Percentiles rank a stretch among this genome's conserved stretches.
These are phyloP conservation scores for Euplagia quadripunctaria DNA, from an alignment of 2,888 invertebrate species.

Conservation along the genomic window DNA sequence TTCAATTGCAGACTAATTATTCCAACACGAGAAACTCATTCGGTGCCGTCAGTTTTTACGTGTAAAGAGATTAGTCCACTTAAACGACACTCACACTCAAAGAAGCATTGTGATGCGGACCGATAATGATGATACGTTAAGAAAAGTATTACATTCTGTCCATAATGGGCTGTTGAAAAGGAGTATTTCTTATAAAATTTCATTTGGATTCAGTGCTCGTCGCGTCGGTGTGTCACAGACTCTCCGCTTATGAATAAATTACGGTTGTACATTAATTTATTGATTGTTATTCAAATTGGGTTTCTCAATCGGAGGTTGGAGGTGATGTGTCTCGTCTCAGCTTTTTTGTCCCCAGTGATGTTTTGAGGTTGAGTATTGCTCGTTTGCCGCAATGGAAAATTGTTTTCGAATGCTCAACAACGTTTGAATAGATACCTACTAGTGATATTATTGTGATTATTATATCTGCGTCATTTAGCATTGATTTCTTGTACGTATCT, in stretches of 20 bases:
- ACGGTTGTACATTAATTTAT: conserved; percentile 85
- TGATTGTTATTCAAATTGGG: conserved; percentile 87
- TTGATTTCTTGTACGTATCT: conserved; percentile 66
- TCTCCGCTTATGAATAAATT: conserved; percentile 84
- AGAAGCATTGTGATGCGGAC: conserved; percentile 77
- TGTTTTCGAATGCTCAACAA: conserved; percentile 67
- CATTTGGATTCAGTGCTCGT: conserved; percentile 84
- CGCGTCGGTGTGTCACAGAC: conserved; percentile 74
- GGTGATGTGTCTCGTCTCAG: conserved; percentile 79
- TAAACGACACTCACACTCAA: conserved; percentile 77
- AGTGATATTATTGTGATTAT: conserved; percentile 55
- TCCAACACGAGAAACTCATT: conserved; percentile 86
- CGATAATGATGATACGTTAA: conserved; percentile 84
- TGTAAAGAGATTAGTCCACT: conserved; percentile 86
- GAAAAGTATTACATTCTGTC: conserved; percentile 82
- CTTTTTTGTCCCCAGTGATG: conserved; percentile 71
- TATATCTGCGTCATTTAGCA: conserved; percentile 63
- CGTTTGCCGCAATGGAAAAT: conserved; percentile 67
- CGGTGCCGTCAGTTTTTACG: conserved; percentile 82
- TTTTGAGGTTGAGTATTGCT: conserved; percentile 73
- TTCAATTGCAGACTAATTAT: conserved; percentile 87
- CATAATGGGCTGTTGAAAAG: conserved; percentile 81
- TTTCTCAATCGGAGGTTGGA: conserved; percentile 86
- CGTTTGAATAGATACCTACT: conserved; percentile 57
- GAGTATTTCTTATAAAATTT: conserved; percentile 83